Conservation (phyloP, 2,888 invertebrate genomes). For the Melanostoma mellinum region DNA sequence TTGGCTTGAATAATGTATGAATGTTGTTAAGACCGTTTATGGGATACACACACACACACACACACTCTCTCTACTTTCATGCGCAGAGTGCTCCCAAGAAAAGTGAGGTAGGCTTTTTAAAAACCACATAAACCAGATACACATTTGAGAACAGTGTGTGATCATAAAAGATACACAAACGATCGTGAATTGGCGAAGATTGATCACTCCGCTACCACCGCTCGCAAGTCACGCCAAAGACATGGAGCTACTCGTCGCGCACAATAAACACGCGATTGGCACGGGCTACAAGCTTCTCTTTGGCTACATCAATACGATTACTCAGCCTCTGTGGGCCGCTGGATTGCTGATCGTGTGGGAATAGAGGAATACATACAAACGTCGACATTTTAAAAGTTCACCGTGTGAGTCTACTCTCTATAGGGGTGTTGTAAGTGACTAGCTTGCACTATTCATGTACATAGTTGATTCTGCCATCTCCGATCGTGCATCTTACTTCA, state of each 20-base stretch:
- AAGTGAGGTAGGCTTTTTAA: conserved; percentile 17
- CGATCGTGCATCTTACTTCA: conserved; percentile 38
- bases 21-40: conserved; percentile 56
- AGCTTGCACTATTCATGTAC: conserved; percentile 7
- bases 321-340: conserved; percentile 12
- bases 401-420: conserved; percentile 13
- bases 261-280: conserved; percentile 82
- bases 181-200: conserved; percentile 56
- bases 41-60: conserved; percentile 38
- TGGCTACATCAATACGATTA: conserved; percentile 31
- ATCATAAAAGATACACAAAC: conserved; percentile 48
- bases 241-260: conserved; percentile 75
- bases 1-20: conserved; percentile 59
- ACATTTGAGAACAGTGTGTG: conserved; percentile 38
- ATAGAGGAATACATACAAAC: conserved; percentile 47
- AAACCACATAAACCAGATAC: conserved; percentile 23
- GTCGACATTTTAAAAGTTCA: conserved; percentile 42
- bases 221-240: conserved; percentile 16
- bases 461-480: conserved; percentile 9
- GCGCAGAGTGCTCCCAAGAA: not conserved
- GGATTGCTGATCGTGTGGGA: conserved; percentile 35
- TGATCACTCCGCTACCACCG: conserved; percentile 47
- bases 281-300: conserved; percentile 77
- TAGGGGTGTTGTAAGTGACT: conserved; percentile 7
- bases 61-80: conserved; percentile 39